Conservation (phyloP, 2,888 invertebrate genomes). For the Zootermopsis nevadensis region DNA sequence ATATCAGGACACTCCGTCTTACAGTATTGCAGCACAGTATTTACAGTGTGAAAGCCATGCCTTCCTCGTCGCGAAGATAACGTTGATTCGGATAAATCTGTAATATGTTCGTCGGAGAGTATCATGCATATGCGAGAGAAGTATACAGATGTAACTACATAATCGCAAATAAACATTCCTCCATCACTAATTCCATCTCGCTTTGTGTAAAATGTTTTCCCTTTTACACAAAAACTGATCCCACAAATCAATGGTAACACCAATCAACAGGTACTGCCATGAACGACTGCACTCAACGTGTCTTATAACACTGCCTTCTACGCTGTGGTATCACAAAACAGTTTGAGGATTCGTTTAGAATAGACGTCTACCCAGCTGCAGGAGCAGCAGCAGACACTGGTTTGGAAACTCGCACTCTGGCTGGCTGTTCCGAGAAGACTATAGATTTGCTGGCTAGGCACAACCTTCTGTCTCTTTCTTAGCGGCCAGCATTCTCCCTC, state of each 20-base stretch:
- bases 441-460: slow-evolving; percentile 9
- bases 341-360: slow-evolving; percentile 4
- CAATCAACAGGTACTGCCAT: neutral
- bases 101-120: neutral
- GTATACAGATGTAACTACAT: neutral
- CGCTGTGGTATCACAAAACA: neutral
- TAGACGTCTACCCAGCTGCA: slow-evolving; percentile 22
- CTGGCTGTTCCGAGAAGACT: neutral
- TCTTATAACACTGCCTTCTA: neutral
- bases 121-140: slow-evolving; percentile 13
- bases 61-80: neutral
- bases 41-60: neutral
- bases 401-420: neutral
- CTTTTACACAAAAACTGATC: neutral
- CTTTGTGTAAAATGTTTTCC: neutral
- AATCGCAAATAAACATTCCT: neutral
- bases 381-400: neutral
- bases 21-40: neutral
- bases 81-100: neutral
- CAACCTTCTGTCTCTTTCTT: slow-evolving; percentile 11
- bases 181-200: neutral
- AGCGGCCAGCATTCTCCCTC: neutral
- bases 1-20: neutral
- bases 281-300: neutral
- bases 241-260: neutral